Percentiles rank a stretch among this genome's conserved stretches.
Conservation (phyloP, 1,140 invertebrate species). For the Sitodiplosis mosellana region DNA sequence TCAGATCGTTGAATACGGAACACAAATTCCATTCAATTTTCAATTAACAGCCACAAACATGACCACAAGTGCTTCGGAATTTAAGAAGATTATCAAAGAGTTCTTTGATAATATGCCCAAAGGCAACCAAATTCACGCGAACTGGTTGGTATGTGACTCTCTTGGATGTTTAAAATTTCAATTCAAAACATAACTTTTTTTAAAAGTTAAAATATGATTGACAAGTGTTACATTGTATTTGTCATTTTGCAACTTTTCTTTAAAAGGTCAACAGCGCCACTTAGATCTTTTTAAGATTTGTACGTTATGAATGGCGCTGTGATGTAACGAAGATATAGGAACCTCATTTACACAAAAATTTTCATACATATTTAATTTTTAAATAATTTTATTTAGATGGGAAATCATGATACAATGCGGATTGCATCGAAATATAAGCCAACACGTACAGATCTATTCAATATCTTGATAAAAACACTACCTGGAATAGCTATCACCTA, state of each 20-base stretch:
- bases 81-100: constrained; percentile 35
- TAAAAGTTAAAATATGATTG: background rate
- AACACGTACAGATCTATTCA: constrained; percentile 40
- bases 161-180: too few relatives aligned
- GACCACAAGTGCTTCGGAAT: constrained; percentile 32
- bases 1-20: constrained; percentile 30
- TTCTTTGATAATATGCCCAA: constrained; percentile 39
- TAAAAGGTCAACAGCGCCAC: too few relatives aligned
- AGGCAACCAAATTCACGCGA: constrained; percentile 28
- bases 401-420: constrained; percentile 50
- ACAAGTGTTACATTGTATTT: too few relatives aligned
- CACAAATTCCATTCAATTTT: constrained; percentile 49
- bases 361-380: background rate
- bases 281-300: too few relatives aligned
- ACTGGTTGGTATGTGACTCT: too few relatives aligned
- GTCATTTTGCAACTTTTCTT: too few relatives aligned
- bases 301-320: too few relatives aligned
- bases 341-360: too few relatives aligned
- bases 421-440: constrained; percentile 40
- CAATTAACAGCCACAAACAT: constrained; percentile 32
- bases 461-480: constrained; percentile 40
- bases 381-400: constrained; percentile 25
- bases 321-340: too few relatives aligned
- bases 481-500: constrained; percentile 49
- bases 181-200: background rate